These are phyloP conservation scores for Hypsibius dujardini DNA, from an alignment of 1,140 invertebrate species.

Conservation along the genomic window DNA sequence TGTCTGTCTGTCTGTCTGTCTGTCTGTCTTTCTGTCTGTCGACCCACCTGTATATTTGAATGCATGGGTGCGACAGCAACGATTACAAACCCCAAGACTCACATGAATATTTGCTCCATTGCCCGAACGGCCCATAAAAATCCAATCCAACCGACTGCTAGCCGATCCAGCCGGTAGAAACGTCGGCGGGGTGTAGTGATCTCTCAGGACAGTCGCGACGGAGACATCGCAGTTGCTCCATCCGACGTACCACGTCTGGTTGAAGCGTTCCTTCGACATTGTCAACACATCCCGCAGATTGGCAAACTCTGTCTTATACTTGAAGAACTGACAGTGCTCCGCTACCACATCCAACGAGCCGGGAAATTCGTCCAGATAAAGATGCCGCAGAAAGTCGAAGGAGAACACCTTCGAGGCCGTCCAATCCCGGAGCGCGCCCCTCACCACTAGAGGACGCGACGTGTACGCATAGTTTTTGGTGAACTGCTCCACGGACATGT, in stretches of 20 bases:
- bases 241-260: slow-evolving; percentile 64
- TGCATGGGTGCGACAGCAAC: no score
- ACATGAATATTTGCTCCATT: slow-evolving; percentile 85
- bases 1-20: no score
- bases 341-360: slow-evolving; percentile 13
- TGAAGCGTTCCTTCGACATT: slow-evolving; percentile 43
- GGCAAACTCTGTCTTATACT: slow-evolving; percentile 66
- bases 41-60: no score
- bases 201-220: slow-evolving; percentile 50
- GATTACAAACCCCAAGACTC: slow-evolving; percentile 31
- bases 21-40: no score
- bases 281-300: slow-evolving; percentile 56
- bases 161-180: slow-evolving; percentile 67
- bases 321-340: slow-evolving; percentile 64
- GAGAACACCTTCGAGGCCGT: slow-evolving; percentile 49
- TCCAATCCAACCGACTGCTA: slow-evolving; percentile 72
- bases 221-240: slow-evolving; percentile 75
- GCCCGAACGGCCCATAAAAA: slow-evolving; percentile 83
- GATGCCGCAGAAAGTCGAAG: slow-evolving; percentile 57
- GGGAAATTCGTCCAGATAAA: slow-evolving; percentile 40
- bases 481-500: slow-evolving; percentile 11
- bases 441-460: slow-evolving; percentile 60
- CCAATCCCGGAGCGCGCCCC: slow-evolving; percentile 59
- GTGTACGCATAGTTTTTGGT: slow-evolving; percentile 44
- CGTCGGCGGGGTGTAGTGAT: slow-evolving; percentile 64